Percentiles rank a stretch among this genome's conserved stretches.
phyloP scores from a whole-genome alignment of 2,797 vertebrate species.

The Pelodytes ibericus region DNA sequence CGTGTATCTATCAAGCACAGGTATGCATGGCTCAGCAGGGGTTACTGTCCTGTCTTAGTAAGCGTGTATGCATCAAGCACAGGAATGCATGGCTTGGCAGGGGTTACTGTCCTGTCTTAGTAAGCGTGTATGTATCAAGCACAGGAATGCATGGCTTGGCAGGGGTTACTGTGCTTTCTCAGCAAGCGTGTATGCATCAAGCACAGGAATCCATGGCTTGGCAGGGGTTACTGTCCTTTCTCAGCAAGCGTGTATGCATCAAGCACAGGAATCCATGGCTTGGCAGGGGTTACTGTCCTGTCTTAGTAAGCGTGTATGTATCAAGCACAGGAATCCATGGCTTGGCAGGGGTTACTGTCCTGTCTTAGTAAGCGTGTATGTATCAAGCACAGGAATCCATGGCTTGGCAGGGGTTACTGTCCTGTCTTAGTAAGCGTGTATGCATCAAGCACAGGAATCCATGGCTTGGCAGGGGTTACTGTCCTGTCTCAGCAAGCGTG shows the following conservation, averaged over 20 bases:
- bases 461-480: conserved; percentile 56
- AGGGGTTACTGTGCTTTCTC: conserved; percentile 42
- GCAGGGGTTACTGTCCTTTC: conserved; percentile 48
- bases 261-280: conserved; percentile 56
- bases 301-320: too few species aligned
- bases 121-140: too few species aligned
- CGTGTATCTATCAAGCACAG: too few species aligned
- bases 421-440: too few species aligned
- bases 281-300: conserved; percentile 51
- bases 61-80: conserved; percentile 57
- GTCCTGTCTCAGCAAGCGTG: too few species aligned
- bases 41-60: conserved; percentile 2
- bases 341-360: conserved; percentile 54
- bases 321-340: conserved; percentile 54
- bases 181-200: conserved; percentile 59
- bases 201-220: conserved; percentile 54
- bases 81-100: conserved; percentile 58
- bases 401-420: conserved; percentile 54
- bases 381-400: conserved; percentile 55
- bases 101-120: conserved; percentile 18
- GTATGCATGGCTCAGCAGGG: conserved; percentile 59
- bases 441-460: conserved; percentile 57
- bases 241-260: conserved; percentile 58
- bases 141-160: conserved; percentile 57
- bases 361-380: too few species aligned